Evolutionary conservation across 2,113 vertebrate species (phyloP), one percentile per base, ranked within the genome.

Genomic region (Oceanites oceanicus): DNA sequence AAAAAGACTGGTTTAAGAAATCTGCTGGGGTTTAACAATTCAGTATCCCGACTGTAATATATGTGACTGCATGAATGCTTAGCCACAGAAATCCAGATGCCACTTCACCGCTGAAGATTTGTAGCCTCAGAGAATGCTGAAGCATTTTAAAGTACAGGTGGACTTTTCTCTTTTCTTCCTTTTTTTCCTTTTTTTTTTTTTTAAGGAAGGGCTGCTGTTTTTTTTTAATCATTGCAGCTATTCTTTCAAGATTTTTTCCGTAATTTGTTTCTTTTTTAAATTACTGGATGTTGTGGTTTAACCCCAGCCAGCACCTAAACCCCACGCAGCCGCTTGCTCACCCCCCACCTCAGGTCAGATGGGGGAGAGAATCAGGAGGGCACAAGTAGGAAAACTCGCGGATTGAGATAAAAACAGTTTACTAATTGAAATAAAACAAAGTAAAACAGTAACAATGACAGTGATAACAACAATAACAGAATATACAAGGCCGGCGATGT

Each of bases 171-270:
- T 6, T 14, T 29, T 15, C 29, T n/a, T 2, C 0, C 4, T 21
- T 34, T 19, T 6, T 55, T 61, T 38, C 38, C 38, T 44, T 12
- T 19, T 38, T 34, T n/a, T 15, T 67, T 26, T 21, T 47, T 62
- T 40, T 16, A 44, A 47, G 25, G 40, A 66, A 52, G 2, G 3
- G 2, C 7, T 53, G 15, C 10, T 66, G 11, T 1, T 0, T 25
- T 34, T 73, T 40, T 70, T 59, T 40, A 45, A 30, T 45, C 2
- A n/a, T 65, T 71, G 3, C 23, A 65, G 23, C 5, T 45, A 52
- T 53, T 65, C 13, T 65, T 30, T 58, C 34, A 65, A 45, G 44
- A 30, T 30, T n/a, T 83, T 81, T 45, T 77, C 25, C 50, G 23
- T 19, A 65, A 38, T 30, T 84, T 59, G 15, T 5, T 19, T 30